Percentiles rank a stretch among this genome's conserved stretches.
Evolutionary conservation across 2,888 invertebrate genomes (phyloP).

Genomic region (Neoscelio sp.): DNA sequence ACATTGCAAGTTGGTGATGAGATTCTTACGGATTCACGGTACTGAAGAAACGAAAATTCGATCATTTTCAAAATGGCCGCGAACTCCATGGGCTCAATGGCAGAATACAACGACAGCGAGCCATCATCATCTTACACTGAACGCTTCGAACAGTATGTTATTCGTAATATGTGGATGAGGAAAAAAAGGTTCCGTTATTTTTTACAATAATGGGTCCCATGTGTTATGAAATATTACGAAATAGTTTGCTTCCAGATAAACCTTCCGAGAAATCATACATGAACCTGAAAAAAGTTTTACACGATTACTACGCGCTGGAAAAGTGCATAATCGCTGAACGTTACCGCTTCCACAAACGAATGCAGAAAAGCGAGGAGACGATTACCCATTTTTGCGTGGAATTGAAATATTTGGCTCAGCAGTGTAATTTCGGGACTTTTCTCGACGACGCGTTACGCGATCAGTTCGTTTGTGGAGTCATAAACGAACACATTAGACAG

Average conservation of each 20-base stretch:
- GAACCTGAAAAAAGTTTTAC: conserved; percentile 57
- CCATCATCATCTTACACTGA: conserved; percentile 65
- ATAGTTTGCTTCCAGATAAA: conserved; percentile 57
- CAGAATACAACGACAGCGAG: conserved; percentile 3
- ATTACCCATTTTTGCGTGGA: conserved; percentile 58
- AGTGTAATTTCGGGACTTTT: conserved; percentile 71
- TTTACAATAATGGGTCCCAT: conserved; percentile 69
- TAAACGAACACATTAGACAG: conserved; percentile 58
- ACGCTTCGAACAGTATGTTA: conserved; percentile 69
- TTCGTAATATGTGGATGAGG: conserved; percentile 61
- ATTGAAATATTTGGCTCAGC: conserved; percentile 67
- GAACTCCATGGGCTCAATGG: conserved; percentile 10
- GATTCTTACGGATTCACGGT: no score
- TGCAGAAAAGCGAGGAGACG: conserved; percentile 53
- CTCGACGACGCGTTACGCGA: conserved; percentile 68
- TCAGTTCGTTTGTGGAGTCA: conserved; percentile 70
- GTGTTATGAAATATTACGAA: conserved; percentile 53
- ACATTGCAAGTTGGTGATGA: no score
- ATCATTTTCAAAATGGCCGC: no score
- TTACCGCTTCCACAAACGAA: conserved; percentile 70
- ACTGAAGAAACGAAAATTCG: no score
- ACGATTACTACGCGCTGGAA: conserved; percentile 64
- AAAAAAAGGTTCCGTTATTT: conserved; percentile 66
- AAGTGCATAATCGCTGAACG: conserved; percentile 69
- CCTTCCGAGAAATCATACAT: conserved; percentile 21